Evolutionary conservation across 2,888 invertebrate species (phyloP).

Genomic region (Stegana nigrithorax): DNA sequence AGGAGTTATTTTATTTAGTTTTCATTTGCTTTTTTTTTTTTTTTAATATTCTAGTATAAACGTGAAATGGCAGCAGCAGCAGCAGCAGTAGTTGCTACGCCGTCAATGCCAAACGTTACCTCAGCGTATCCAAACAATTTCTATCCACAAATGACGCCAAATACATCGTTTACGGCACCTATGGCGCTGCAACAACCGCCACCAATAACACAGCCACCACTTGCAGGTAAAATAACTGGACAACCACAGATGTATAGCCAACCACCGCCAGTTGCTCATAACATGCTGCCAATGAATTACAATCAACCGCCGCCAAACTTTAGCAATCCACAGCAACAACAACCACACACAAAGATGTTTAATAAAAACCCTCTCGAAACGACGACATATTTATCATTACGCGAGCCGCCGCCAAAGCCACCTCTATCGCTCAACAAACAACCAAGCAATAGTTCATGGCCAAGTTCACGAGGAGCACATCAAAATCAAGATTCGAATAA

Average conservation of each 20-base stretch:
- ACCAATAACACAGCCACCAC: conserved; percentile 28
- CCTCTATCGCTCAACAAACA: too few species aligned
- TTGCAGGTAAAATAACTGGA: conserved; percentile 50
- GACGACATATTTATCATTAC: too few species aligned
- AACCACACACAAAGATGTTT: too few species aligned
- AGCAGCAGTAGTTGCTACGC: conserved; percentile 26
- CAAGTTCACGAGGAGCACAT: too few species aligned
- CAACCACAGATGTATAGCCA: conserved; percentile 62
- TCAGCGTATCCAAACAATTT: conserved; percentile 22
- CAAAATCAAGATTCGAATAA: too few species aligned
- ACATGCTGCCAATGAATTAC: conserved; percentile 15
- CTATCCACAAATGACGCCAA: conserved; percentile 30
- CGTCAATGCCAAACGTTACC: conserved; percentile 32
- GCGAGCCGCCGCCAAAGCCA: too few species aligned
- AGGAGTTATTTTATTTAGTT: neutral
- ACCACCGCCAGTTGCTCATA: conserved; percentile 47
- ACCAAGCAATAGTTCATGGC: too few species aligned
- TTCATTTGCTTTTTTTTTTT: neutral
- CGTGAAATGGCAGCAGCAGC: conserved; percentile 67
- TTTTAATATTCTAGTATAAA: conserved; percentile 56
- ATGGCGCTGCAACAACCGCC: conserved; percentile 30
- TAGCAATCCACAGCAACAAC: conserved; percentile 23
- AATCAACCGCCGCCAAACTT: conserved; percentile 42
- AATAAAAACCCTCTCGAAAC: too few species aligned
- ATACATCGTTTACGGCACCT: neutral